Percentiles rank a stretch among this genome's conserved stretches.
These are phyloP conservation scores for Coracopsis vasa DNA, from an alignment of 2,113 vertebrate genomes.

Conservation along the genomic window DNA sequence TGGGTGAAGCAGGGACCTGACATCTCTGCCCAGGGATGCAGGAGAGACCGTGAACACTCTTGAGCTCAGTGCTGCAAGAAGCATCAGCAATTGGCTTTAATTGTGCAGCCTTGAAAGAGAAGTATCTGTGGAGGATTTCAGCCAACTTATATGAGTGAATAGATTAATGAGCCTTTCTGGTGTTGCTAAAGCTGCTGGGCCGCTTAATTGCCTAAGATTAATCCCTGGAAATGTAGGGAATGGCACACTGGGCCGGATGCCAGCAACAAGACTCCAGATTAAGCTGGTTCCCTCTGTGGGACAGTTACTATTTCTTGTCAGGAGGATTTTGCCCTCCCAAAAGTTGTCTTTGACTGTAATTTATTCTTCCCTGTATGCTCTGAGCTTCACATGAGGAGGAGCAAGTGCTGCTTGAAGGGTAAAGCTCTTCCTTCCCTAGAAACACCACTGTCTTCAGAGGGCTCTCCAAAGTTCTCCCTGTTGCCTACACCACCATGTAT, in stretches of 20 bases:
- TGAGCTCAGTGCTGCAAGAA: not conserved
- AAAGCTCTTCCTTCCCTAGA: not conserved
- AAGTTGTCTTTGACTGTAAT: not conserved
- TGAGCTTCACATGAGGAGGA: not conserved
- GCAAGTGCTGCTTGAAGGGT: not conserved
- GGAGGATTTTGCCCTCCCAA: not conserved
- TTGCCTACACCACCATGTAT: rapidly evolving
- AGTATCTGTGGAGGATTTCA: not conserved
- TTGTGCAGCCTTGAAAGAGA: not conserved
- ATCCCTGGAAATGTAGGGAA: not conserved
- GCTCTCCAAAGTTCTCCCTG: not conserved
- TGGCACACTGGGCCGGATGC: not conserved
- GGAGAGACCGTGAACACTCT: not conserved
- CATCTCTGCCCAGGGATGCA: not conserved
- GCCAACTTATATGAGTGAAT: not conserved
- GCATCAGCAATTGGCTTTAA: not conserved
- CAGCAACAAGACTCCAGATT: not conserved
- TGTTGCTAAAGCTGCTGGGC: not conserved
- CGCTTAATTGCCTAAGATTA: not conserved
- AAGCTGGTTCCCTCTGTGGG: not conserved
- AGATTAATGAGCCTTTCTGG: not conserved
- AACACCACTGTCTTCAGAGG: not conserved
- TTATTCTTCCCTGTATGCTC: not conserved
- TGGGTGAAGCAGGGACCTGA: not conserved
- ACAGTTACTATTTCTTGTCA: not conserved